Conservation (phyloP, 1,140 invertebrate genomes). For the Bombus waltoni region DNA sequence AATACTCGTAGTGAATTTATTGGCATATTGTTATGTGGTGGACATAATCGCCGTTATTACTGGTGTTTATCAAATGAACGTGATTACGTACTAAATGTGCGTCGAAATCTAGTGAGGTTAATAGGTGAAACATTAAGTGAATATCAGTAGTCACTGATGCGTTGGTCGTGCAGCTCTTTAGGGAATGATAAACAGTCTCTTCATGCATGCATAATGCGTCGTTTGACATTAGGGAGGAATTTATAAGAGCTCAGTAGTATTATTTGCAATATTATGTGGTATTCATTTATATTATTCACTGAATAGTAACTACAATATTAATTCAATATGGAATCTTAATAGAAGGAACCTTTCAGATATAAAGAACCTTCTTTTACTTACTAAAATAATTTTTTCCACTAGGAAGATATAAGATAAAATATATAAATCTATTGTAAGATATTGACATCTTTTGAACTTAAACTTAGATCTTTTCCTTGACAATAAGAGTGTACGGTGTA, state of each 20-base stretch:
- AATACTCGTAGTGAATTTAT: not conserved
- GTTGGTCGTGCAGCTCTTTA: not conserved
- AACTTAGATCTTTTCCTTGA: slow-evolving; percentile 17
- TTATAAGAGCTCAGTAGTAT: not conserved
- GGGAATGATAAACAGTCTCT: slow-evolving; percentile 2
- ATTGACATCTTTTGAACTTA: slow-evolving; percentile 3
- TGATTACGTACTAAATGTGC: not conserved
- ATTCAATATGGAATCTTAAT: not conserved
- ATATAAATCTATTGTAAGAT: not conserved
- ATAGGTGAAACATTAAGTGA: slow-evolving; percentile 15
- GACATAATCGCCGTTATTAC: not conserved
- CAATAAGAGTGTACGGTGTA: not conserved
- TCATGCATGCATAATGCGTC: not conserved
- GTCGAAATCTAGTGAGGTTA: not conserved
- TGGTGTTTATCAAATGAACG: not conserved
- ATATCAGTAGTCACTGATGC: slow-evolving; percentile 8
- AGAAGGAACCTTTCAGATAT: not conserved
- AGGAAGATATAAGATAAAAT: not conserved
- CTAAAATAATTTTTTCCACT: no score
- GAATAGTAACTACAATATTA: not conserved
- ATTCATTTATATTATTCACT: not conserved
- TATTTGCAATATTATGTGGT: not conserved
- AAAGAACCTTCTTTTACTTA: not conserved
- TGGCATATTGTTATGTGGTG: not conserved
- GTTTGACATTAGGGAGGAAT: not conserved